Percentiles rank a stretch among this genome's conserved stretches.
Evolutionary conservation across 2,113 vertebrate species (phyloP).

Genomic region (Halichoerus grypus): DNA sequence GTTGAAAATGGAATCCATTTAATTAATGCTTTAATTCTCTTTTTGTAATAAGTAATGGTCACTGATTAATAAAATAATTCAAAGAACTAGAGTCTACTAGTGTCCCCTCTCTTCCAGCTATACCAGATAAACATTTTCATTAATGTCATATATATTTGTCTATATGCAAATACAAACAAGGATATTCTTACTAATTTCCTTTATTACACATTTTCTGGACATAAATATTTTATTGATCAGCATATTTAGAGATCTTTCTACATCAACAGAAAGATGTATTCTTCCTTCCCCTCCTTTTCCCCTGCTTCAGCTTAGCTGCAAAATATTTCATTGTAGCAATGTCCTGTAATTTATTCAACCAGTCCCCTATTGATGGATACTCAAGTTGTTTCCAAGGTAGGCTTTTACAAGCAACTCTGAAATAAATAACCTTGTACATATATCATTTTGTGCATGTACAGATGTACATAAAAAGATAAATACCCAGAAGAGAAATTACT

Average conservation of each 20-base stretch:
- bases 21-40: background rate
- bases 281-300: background rate
- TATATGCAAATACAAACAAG: background rate
- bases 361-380: background rate
- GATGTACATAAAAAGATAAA: background rate
- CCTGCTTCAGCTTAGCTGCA: background rate
- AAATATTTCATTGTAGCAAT: background rate
- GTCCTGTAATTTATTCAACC: background rate
- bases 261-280: background rate
- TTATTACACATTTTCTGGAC: background rate
- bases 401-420: constrained; percentile 1
- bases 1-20: background rate
- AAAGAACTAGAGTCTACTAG: background rate
- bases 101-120: background rate
- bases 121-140: background rate
- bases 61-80: background rate
- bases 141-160: background rate
- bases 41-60: background rate
- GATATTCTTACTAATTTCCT: background rate
- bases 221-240: background rate
- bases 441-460: background rate
- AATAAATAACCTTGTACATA: background rate
- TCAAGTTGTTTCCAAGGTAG: background rate
- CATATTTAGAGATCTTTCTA: background rate
- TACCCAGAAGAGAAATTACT: background rate